Evolutionary conservation across 64 coral and sea anemone species (phyloP).

Genomic region (Montipora cactus): DNA sequence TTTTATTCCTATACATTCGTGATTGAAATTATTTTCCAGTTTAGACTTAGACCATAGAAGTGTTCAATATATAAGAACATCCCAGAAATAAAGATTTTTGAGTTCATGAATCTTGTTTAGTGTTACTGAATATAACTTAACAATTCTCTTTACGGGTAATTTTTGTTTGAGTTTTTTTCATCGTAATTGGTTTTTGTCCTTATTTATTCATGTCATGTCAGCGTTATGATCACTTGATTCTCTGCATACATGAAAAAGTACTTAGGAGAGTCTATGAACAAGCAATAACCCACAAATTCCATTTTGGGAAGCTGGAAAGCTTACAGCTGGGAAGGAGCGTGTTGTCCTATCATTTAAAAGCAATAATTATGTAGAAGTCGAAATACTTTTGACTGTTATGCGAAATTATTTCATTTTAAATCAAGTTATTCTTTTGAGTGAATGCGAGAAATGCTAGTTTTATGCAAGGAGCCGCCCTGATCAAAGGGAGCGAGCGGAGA

Average conservation of each 20-base stretch:
- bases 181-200: neutral
- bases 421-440: too few species aligned
- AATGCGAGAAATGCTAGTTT: too few species aligned
- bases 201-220: neutral
- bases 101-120: neutral
- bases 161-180: neutral
- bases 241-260: neutral
- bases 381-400: too few species aligned
- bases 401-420: too few species aligned
- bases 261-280: neutral
- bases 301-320: neutral
- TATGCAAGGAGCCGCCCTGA: too few species aligned
- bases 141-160: neutral
- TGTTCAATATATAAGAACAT: neutral
- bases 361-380: too few species aligned
- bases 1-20: neutral
- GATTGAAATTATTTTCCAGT: neutral
- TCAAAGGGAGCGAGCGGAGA: too few species aligned
- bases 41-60: neutral
- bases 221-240: neutral
- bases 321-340: neutral
- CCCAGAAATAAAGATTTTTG: neutral
- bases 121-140: neutral
- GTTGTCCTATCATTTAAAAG: too few species aligned
- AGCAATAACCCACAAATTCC: neutral